phyloP scores from a whole-genome alignment of 2,888 invertebrate genomes.

The Eupithecia vulgata region DNA sequence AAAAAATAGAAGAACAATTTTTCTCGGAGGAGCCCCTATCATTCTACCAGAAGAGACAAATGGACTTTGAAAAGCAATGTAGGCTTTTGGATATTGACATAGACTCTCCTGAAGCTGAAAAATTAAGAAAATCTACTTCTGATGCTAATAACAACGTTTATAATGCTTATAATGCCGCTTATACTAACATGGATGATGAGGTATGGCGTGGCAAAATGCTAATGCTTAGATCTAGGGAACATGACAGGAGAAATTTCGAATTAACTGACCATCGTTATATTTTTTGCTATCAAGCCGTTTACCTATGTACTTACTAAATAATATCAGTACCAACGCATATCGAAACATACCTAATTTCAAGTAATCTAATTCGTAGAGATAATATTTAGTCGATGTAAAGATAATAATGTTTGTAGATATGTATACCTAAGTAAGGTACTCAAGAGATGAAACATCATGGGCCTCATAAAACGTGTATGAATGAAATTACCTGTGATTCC shows the following conservation, averaged over 20 bases:
- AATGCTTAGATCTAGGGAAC: background rate
- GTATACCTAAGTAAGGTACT: background rate
- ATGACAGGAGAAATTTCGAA: background rate
- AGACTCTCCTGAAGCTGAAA: slow-evolving; percentile 71
- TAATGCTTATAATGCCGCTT: slow-evolving; percentile 63
- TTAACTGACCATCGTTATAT: background rate
- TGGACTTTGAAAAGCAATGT: slow-evolving; percentile 79
- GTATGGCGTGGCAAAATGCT: slow-evolving; percentile 41
- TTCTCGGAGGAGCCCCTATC: slow-evolving; percentile 74
- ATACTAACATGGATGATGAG: slow-evolving; percentile 63
- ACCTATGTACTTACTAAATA: background rate
- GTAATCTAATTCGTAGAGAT: background rate
- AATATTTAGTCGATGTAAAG: background rate
- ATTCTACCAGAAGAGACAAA: slow-evolving; percentile 76
- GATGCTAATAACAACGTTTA: slow-evolving; percentile 65
- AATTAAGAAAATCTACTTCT: slow-evolving; percentile 60
- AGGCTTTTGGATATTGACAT: slow-evolving; percentile 74
- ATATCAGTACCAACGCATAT: background rate
- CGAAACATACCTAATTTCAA: background rate
- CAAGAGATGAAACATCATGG: background rate
- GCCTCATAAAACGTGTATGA: background rate
- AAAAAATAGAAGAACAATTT: slow-evolving; percentile 62
- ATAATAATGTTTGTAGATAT: background rate
- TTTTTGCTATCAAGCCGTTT: background rate
- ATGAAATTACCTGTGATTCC: slow-evolving; percentile 36